Base-by-base conservation (phyloP, 2,113 vertebrate genomes). In the Hystrix cristata region DNA sequence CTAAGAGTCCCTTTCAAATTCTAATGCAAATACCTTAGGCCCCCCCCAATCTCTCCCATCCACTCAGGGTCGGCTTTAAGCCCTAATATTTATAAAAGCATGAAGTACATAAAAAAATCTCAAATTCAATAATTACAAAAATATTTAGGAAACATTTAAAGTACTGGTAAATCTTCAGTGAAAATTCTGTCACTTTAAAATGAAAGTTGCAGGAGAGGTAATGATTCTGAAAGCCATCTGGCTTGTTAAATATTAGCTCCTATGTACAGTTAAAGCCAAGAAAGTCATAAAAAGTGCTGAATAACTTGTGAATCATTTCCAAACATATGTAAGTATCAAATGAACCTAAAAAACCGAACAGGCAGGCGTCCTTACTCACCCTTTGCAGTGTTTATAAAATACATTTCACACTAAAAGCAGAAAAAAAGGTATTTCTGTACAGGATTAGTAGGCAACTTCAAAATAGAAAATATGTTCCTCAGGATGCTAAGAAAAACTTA, bases 191-290 rank as follows among this genome's bases (percentile, higher is more conserved):
- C 67, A 95, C 78, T 97, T 93, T 94, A 88, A 96, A 53, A 93
- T 55, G 85, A 91, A 96, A 89, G 69, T 51, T 95, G 62, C 29
- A 69, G 31, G 38, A 87, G 15, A 85, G 55, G 65, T 80, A 95
- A 83, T 43, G 71, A 87, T 94, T 95, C 79, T 59, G 51, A 97
- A 96, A 95, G 90, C 34, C 87, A 98, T 79, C 85, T 91, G 95
- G 57, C 71, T 93, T 67, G 91, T 90, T 95, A 98, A 98, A 94
- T 69, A 96, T 92, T 85, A 97, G 84, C 76, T 82, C 95, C 46
- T 90, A 85, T 43, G 55, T 83, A 95, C 9, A 21, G 62, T 43
- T 90, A 80, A 96, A 88, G 51, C 7, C 53, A 91, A 5, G 18
- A 69, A 95, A 94, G 80, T 38, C 93, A 88, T 82, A 96, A 72